phyloP scores from a whole-genome alignment of 2,797 vertebrate genomes.

The Poecilia picta region DNA sequence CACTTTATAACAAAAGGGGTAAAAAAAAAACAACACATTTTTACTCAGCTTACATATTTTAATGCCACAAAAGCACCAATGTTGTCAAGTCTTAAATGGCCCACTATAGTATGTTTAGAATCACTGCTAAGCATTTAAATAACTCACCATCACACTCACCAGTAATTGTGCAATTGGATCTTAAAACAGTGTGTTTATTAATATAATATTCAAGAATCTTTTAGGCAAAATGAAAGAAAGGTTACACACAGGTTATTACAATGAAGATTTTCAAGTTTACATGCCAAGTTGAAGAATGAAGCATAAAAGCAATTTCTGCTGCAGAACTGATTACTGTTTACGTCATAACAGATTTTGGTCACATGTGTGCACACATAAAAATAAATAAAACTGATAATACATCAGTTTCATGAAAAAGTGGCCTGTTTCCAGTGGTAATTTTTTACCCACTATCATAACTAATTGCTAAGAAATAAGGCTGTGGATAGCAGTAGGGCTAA shows the following conservation, averaged over 20 bases:
- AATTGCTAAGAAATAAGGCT: neutral
- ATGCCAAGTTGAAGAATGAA: neutral
- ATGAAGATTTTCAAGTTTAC: neutral
- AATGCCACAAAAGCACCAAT: neutral
- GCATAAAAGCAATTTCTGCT: neutral
- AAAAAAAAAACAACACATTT: neutral
- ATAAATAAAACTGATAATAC: neutral
- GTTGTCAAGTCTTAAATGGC: neutral
- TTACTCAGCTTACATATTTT: neutral
- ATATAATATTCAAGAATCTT: neutral
- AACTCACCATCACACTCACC: neutral
- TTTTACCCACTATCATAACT: neutral
- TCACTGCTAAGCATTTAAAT: neutral
- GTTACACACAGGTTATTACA: neutral
- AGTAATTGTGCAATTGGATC: neutral
- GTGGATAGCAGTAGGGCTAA: neutral
- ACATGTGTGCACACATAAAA: neutral
- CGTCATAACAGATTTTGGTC: neutral
- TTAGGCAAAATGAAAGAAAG: neutral
- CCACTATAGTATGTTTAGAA: neutral
- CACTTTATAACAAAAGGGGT: neutral
- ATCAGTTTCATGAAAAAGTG: neutral
- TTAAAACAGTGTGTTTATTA: neutral
- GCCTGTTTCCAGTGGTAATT: neutral
- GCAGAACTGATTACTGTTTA: neutral